Conservation (phyloP, 2,113 vertebrate species). For the Python bivittatus region DNA sequence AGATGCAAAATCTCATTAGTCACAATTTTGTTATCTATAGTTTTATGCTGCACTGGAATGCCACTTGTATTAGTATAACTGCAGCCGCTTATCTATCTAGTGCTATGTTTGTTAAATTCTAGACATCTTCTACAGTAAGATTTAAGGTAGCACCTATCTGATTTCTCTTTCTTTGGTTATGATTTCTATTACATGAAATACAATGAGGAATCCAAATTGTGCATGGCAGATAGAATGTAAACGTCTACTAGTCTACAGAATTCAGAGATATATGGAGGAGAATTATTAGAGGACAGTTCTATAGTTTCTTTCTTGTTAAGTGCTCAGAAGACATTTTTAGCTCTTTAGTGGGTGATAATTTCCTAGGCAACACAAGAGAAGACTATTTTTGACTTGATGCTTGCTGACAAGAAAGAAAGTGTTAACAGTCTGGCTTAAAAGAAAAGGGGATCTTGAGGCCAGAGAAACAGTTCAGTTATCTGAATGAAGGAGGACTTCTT, state of each 20-base stretch:
- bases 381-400: constrained; percentile 50
- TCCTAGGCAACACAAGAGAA: constrained; percentile 63
- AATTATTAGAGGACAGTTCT: constrained; percentile 31
- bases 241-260: constrained; percentile 29
- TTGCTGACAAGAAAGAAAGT: constrained; percentile 48
- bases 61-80: background rate
- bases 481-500: constrained; percentile 46
- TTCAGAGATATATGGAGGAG: background rate
- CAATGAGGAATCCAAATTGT: background rate
- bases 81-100: background rate
- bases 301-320: background rate
- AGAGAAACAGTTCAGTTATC: constrained; percentile 54
- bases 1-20: background rate
- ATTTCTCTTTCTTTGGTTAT: constrained; percentile 38
- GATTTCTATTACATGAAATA: constrained; percentile 18
- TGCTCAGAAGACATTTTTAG: constrained; percentile 47
- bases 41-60: background rate
- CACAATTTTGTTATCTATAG: background rate
- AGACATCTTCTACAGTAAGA: constrained; percentile 12
- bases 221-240: background rate
- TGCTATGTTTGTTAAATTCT: constrained; percentile 18
- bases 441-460: constrained; percentile 23
- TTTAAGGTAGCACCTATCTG: constrained; percentile 26
- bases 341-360: constrained; percentile 60
- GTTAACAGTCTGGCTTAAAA: constrained; percentile 41